Evolutionary conservation across 2,113 vertebrate genomes (phyloP).

Genomic region (Glareola pratincola): DNA sequence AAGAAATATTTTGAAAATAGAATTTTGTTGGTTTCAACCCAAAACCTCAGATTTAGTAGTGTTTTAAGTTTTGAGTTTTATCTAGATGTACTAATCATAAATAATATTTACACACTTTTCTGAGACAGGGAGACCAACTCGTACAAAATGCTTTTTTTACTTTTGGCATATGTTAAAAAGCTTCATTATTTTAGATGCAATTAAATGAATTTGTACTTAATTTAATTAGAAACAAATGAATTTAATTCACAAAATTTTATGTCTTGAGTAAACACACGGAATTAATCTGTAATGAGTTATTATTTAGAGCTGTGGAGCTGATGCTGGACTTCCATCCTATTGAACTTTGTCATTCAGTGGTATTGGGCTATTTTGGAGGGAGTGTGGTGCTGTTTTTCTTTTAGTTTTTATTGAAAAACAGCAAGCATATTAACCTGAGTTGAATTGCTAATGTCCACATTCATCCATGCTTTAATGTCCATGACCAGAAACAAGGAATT

Average conservation of each 20-base stretch:
- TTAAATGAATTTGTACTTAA: neutral
- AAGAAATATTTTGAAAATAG: neutral
- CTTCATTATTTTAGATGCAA: neutral
- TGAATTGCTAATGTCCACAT: neutral
- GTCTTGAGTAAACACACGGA: neutral
- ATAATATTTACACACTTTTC: neutral
- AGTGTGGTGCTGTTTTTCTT: neutral
- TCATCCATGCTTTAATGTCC: neutral
- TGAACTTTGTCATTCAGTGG: neutral
- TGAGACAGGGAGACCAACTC: neutral
- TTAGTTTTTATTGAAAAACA: neutral
- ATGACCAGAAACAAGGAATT: neutral
- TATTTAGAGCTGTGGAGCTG: neutral
- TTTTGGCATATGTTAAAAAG: neutral
- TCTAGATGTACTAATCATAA: neutral
- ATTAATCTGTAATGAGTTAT: neutral
- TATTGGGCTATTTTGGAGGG: neutral
- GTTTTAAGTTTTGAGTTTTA: neutral
- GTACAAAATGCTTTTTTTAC: neutral
- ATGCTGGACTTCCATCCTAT: neutral
- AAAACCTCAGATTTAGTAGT: neutral
- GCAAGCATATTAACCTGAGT: neutral
- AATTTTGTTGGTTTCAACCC: neutral
- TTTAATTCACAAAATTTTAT: neutral
- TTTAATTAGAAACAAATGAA: neutral